Evolutionary conservation across 2,888 invertebrate species (phyloP), one percentile per base, ranked within the genome.

Genomic region (Acanthosoma haemorrhoidale): DNA sequence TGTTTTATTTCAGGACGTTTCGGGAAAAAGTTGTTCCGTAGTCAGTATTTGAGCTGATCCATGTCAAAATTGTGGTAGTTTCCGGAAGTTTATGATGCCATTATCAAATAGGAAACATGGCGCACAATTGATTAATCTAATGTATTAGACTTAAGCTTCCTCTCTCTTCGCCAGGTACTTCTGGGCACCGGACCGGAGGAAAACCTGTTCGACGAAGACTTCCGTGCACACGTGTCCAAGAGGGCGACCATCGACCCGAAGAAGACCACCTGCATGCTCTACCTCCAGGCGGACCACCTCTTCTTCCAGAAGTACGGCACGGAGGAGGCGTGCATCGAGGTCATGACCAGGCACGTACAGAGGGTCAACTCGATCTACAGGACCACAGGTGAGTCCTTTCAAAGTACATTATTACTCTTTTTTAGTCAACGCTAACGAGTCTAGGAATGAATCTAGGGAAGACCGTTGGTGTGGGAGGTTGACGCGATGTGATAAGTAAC

Each of bases 231-330:
- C 76, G 85, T 86, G 21, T 86, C 85, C 76, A 87, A 86, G 78
- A 82, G 88, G 73, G 88, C 88, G 6, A 87, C 88, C 1, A 85
- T 91, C 51, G 91, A 91, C 80, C 92, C 92, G 29, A 87, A 88
- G 76, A 95, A 95, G 80, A 94, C 92, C 39, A 95, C 96, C 0
- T 97, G 97, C 78, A 91, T 95, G 86, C 84, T 97, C 70, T 96
- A 95, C 80, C 84, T 99, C 77, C 96, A 97, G 81, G 96, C 98
- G 3, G 94, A 94, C 82, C 96, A 97, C 81, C 90, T 95, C 81
- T 94, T 99, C 81, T 98, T 91, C 82, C 90, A 94, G 78, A 89
- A 94, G 81, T 94, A 96, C 82, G 94, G 93, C 69, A 90, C 92
- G 3, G 94, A 94, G 77, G 95, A 96, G 79, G 92, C 94, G 1